A percentile compares a stretch with the other conserved stretches of the same genome.
phyloP scores from a whole-genome alignment of 2,797 vertebrate species.

The Ambastaia sidthimunki region DNA sequence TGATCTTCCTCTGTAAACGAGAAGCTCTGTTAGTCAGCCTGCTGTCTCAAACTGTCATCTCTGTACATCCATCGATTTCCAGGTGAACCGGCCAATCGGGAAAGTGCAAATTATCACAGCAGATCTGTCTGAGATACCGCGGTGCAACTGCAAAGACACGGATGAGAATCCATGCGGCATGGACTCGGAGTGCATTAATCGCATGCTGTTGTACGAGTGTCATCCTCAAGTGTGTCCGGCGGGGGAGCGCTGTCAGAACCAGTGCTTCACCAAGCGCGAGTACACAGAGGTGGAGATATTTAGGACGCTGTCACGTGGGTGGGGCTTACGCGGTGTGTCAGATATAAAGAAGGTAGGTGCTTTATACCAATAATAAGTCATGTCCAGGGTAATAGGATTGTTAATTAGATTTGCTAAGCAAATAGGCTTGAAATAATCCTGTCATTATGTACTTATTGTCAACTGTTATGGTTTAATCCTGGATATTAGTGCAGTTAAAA shows the following conservation, averaged over 20 bases:
- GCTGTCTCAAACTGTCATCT: background rate
- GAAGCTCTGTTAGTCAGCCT: background rate
- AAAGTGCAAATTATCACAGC: conserved; percentile 97
- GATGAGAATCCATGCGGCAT: conserved; percentile 94
- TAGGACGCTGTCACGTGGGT: conserved; percentile 90
- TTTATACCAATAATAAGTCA: background rate
- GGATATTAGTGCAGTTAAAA: no score
- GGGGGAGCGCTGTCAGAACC: conserved; percentile 93
- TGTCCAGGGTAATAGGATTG: background rate
- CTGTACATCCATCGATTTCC: conserved; percentile 13
- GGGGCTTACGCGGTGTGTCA: conserved; percentile 87
- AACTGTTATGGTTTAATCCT: no score
- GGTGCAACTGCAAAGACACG: conserved; percentile 94
- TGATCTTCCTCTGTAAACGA: background rate
- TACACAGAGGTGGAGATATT: conserved; percentile 93
- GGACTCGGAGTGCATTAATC: conserved; percentile 98
- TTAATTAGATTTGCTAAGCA: background rate
- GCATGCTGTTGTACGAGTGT: conserved; percentile 98
- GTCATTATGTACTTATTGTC: no score
- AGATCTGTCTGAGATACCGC: conserved; percentile 93
- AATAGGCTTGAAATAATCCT: no score
- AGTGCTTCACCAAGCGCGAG: conserved; percentile 93
- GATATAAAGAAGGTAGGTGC: conserved; percentile 92
- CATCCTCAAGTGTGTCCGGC: conserved; percentile 93
- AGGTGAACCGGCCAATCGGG: conserved; percentile 94